These are phyloP conservation scores for Cygnus buccinator DNA, from an alignment of 2,113 vertebrate species.

Conservation along the genomic window DNA sequence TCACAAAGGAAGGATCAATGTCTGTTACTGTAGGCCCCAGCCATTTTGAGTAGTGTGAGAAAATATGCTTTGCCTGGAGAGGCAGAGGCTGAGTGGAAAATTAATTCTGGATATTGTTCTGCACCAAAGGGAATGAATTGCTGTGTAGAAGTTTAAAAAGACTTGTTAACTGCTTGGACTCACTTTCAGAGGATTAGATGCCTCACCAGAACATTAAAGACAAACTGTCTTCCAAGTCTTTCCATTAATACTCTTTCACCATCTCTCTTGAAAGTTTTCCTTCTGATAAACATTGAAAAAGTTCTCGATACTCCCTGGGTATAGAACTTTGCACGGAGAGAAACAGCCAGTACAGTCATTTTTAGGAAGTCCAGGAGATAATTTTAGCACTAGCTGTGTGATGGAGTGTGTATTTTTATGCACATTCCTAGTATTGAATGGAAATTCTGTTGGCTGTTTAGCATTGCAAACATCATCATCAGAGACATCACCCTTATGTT, in stretches of 20 bases:
- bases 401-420: not conserved
- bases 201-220: not conserved
- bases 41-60: not conserved
- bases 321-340: not conserved
- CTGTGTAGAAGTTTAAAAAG: not conserved
- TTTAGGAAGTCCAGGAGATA: not conserved
- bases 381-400: not conserved
- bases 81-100: not conserved
- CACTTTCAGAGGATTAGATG: not conserved
- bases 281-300: not conserved
- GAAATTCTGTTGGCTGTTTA: not conserved
- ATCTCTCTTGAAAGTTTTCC: not conserved
- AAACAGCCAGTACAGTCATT: not conserved
- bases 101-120: not conserved
- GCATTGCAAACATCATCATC: not conserved
- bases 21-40: not conserved
- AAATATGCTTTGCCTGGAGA: not conserved
- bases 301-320: not conserved
- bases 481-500: not conserved
- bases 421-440: not conserved
- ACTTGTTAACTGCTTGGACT: not conserved
- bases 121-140: not conserved
- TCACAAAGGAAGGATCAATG: not conserved
- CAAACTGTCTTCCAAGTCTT: not conserved
- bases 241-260: not conserved